Evolutionary conservation across 2,113 vertebrate species (phyloP).

Genomic region (Triplophysa tibetana): DNA sequence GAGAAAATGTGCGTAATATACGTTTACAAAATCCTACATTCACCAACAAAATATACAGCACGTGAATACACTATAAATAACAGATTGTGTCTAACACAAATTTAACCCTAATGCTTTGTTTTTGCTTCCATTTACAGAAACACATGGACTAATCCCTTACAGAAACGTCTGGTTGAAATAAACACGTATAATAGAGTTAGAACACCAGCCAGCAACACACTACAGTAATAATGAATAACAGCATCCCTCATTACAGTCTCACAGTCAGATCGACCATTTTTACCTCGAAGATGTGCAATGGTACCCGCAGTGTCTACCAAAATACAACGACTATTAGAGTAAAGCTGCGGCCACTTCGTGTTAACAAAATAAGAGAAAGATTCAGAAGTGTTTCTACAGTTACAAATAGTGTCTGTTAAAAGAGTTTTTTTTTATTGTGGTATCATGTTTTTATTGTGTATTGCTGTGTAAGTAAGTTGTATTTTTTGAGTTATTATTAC

Average conservation of each 20-base stretch:
- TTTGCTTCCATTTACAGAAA: not conserved
- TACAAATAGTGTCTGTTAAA: too few relatives aligned
- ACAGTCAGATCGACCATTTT: not conserved
- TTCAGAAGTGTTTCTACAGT: not conserved
- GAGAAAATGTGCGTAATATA: not conserved
- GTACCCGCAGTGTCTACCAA: not conserved
- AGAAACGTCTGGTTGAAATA: not conserved
- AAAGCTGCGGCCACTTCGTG: too few relatives aligned
- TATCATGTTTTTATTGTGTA: too few relatives aligned
- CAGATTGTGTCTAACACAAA: not conserved
- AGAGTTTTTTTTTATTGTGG: too few relatives aligned
- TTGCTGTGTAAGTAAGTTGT: too few relatives aligned
- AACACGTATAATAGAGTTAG: not conserved
- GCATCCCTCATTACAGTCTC: not conserved
- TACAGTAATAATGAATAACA: not conserved
- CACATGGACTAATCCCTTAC: not conserved
- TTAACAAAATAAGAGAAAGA: not conserved
- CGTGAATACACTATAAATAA: not conserved
- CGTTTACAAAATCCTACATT: not conserved
- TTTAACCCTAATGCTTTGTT: slow-evolving; percentile 1
- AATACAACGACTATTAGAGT: not conserved
- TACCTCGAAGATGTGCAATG: not conserved
- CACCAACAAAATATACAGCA: not conserved
- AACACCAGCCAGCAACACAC: not conserved
- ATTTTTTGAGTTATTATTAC: too few relatives aligned